These are phyloP conservation scores for Cuniculus paca DNA, from an alignment of 2,797 vertebrate species.

Conservation along the genomic window DNA sequence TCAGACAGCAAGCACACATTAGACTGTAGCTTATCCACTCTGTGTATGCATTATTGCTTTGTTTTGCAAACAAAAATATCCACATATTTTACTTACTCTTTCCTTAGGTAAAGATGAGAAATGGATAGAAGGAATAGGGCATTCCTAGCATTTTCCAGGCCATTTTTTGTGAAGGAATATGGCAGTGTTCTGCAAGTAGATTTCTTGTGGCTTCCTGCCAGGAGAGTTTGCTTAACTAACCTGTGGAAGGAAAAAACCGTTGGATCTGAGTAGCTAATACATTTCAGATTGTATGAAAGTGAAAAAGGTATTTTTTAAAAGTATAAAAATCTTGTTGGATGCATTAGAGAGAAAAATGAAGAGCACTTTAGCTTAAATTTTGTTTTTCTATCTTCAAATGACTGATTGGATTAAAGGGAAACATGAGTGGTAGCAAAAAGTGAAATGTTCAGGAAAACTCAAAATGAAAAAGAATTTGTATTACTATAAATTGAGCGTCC, in stretches of 20 bases:
- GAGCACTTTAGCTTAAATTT: constrained; percentile 43
- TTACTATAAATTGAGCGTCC: background rate
- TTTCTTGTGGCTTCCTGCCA: background rate
- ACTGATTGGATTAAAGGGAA: constrained; percentile 46
- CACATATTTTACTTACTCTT: constrained; percentile 8
- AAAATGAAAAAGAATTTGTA: background rate
- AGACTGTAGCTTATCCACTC: constrained; percentile 23
- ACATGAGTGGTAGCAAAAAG: background rate
- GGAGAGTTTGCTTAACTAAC: background rate
- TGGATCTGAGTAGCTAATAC: constrained; percentile 40
- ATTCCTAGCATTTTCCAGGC: background rate
- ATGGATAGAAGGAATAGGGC: background rate
- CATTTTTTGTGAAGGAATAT: constrained; percentile 21
- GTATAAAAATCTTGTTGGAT: background rate
- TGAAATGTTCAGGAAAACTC: constrained; percentile 16
- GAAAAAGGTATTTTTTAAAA: constrained; percentile 56
- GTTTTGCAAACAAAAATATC: background rate
- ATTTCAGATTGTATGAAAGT: constrained; percentile 49
- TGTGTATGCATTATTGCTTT: background rate
- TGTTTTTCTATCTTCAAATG: constrained; percentile 55
- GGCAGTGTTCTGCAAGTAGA: background rate
- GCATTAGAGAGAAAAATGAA: constrained; percentile 59
- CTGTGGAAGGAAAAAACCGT: constrained; percentile 1
- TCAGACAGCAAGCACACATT: constrained; percentile 24
- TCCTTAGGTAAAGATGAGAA: background rate